Evolutionary conservation across 1,140 invertebrate genomes (phyloP), one percentile per base, ranked within the genome.

Genomic region (Stegodyphus mimosarum): DNA sequence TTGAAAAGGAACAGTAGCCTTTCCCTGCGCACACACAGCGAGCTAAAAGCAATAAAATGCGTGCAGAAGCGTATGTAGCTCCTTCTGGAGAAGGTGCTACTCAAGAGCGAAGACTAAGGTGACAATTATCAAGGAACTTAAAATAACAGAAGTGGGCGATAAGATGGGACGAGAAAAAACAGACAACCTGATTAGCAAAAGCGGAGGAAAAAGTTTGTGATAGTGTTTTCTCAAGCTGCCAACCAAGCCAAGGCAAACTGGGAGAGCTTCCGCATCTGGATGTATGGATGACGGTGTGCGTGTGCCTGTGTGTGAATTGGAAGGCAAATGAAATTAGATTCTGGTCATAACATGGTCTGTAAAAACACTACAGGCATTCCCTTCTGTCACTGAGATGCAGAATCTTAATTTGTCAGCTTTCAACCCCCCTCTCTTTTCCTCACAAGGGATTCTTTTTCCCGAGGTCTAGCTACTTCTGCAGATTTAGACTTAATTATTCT

Each of bases 51-150:
- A 67, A 67, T 67, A 18, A 67, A 67, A 67, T 67, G 17, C n/a
- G 66, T 33, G 33, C 9, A 60, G 55, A 60, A 15, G 9, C 55
- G 55, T 60, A 60, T 60, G 55, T 60, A 60, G 55, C 9, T 60
- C 15, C 55, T 15, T 60, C 55, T 60, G 0, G 5, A 60, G 55
- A 60, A 10, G 55, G 9, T 10, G 55, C 55, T 10, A 15, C 10
- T 70, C 55, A 50, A 52, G 17, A 48, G 33, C 6, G 69, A 17
- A 72, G 49, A 67, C 72, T 84, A 15, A 72, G 64, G 71, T 84
- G 81, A 84, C 81, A 84, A 84, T 84, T 75, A 84, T 84, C 81
- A 75, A 84, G 81, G 76, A 84, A 84, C 81, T 84, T 84, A 84
- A 84, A 84, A 84, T 84, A 84, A 84, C 81, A 84, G 81, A 84